Evolutionary conservation across 2,888 invertebrate genomes (phyloP).

Genomic region (Monopis laevigella): DNA sequence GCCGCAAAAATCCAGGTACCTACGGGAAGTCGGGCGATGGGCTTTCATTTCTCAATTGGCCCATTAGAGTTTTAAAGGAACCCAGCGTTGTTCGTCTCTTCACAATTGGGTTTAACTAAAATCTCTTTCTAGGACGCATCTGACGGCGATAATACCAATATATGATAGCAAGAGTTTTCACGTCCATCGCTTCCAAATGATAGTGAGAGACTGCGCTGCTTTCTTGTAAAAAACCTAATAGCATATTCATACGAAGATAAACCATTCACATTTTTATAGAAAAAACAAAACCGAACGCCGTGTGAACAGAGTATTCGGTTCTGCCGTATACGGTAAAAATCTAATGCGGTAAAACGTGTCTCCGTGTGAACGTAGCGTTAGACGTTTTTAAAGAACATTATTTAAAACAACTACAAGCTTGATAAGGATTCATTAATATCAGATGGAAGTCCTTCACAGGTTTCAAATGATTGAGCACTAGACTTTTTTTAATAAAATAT

Average conservation of each 20-base stretch:
- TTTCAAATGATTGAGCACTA: no score
- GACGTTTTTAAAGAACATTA: no score
- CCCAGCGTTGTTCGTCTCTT: slow-evolving; percentile 4
- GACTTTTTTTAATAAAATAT: slow-evolving; percentile 9
- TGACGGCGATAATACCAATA: slow-evolving; percentile 5
- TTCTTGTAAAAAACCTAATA: background rate
- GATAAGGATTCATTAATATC: no score
- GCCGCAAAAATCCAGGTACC: background rate
- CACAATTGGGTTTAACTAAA: slow-evolving; percentile 6
- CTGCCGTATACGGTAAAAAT: no score
- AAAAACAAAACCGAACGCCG: no score
- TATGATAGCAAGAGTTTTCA: slow-evolving; percentile 3
- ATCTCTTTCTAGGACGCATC: slow-evolving; percentile 3
- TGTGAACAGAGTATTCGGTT: no score
- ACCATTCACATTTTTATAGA: no score
- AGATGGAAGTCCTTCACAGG: no score
- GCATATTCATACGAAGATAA: no score
- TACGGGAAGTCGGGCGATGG: background rate
- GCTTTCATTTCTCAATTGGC: background rate
- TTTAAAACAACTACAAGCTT: no score
- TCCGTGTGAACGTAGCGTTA: no score
- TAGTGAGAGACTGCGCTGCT: slow-evolving; percentile 1
- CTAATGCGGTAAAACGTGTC: no score
- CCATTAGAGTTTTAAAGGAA: background rate
- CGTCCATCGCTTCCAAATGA: slow-evolving; percentile 5